Conservation (phyloP, 2,888 invertebrate genomes). For the Alentia gelatinosa region DNA sequence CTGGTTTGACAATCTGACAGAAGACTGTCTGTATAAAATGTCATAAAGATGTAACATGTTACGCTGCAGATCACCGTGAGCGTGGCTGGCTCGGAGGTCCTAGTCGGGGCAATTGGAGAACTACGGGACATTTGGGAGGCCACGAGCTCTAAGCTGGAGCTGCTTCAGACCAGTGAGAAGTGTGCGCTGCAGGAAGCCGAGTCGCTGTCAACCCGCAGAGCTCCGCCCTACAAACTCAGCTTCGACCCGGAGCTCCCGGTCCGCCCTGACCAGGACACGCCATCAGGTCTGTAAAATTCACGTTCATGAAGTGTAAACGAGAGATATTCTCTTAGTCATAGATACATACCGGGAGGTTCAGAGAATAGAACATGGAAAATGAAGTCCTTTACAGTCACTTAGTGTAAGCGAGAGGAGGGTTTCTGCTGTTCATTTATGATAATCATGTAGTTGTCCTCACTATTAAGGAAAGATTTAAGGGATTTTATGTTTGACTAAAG, state of each 20-base stretch:
- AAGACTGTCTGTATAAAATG: too few species aligned
- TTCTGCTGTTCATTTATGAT: too few species aligned
- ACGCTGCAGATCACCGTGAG: slow-evolving; percentile 55
- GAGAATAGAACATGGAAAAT: too few species aligned
- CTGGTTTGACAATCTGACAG: too few species aligned
- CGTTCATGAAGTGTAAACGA: too few species aligned
- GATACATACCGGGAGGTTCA: too few species aligned
- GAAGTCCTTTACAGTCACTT: too few species aligned
- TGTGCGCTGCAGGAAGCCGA: slow-evolving; percentile 91
- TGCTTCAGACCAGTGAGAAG: slow-evolving; percentile 89
- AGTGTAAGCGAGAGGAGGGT: too few species aligned
- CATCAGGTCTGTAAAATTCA: background rate
- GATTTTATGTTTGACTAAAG: too few species aligned
- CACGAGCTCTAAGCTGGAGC: slow-evolving; percentile 94
- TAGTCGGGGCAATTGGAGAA: slow-evolving; percentile 82
- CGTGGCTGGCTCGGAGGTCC: slow-evolving; percentile 63
- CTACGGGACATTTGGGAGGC: slow-evolving; percentile 95
- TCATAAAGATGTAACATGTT: background rate
- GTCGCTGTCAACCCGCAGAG: slow-evolving; percentile 82
- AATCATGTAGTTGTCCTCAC: too few species aligned
- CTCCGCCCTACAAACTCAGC: slow-evolving; percentile 59
- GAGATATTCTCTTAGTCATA: too few species aligned
- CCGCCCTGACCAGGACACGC: background rate
- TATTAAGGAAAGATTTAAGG: too few species aligned
- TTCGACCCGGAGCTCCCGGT: slow-evolving; percentile 45